phyloP scores from a whole-genome alignment of 2,113 vertebrate genomes.

The Varanus komodoensis region DNA sequence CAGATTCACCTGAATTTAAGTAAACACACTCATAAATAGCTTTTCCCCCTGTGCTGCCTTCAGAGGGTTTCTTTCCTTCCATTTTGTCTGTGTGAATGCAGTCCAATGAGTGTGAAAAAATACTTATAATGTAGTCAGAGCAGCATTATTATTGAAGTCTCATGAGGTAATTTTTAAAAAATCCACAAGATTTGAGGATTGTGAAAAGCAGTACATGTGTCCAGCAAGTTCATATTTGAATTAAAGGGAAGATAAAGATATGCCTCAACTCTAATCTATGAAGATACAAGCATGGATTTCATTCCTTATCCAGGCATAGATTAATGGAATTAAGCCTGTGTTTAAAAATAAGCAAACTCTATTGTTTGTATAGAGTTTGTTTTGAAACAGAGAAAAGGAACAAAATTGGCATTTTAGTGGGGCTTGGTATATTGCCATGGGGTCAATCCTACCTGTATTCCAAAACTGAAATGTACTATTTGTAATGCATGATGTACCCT shows the following conservation, averaged over 20 bases:
- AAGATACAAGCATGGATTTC: not conserved
- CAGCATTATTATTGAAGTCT: slow-evolving; percentile 26
- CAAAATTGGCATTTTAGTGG: not conserved
- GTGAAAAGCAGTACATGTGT: not conserved
- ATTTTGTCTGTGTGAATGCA: slow-evolving; percentile 2
- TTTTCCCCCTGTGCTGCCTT: slow-evolving; percentile 12
- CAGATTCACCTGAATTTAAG: slow-evolving; percentile 7
- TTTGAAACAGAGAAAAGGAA: not conserved
- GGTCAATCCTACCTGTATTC: not conserved
- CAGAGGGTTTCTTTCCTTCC: not conserved
- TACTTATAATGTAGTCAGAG: slow-evolving; percentile 9
- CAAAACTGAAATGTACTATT: not conserved
- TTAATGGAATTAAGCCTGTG: not conserved
- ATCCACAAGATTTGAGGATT: slow-evolving; percentile 6
- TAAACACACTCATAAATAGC: slow-evolving; percentile 10
- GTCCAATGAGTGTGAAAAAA: slow-evolving; percentile 8
- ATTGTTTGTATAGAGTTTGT: not conserved
- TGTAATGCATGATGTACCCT: not conserved
- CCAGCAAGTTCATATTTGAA: slow-evolving; percentile 4
- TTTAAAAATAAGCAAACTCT: not conserved
- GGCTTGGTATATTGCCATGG: not conserved
- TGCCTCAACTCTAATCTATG: not conserved
- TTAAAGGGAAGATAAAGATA: not conserved
- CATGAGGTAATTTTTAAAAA: slow-evolving; percentile 18
- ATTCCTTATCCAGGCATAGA: not conserved